phyloP scores from a whole-genome alignment of 2,888 invertebrate genomes.

The Microctonus brassicae region DNA sequence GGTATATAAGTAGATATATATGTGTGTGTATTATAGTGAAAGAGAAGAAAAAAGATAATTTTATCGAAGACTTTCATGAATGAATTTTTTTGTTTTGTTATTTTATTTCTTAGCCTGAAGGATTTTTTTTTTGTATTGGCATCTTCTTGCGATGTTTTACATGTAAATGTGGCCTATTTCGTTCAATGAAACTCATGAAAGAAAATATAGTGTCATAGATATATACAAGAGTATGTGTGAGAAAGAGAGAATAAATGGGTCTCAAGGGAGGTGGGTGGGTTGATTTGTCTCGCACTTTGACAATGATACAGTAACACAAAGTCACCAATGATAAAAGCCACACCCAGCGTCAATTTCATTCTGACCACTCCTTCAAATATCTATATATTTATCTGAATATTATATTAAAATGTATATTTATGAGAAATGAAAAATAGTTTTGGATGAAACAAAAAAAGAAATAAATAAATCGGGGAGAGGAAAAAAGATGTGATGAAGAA shows the following conservation, averaged over 20 bases:
- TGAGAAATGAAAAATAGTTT: no score
- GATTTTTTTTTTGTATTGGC: conserved; percentile 13
- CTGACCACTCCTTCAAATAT: not conserved
- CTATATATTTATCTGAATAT: no score
- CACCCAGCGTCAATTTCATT: not conserved
- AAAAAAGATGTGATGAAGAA: not conserved
- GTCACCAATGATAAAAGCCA: not conserved
- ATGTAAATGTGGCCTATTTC: conserved; percentile 54
- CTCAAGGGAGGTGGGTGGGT: not conserved
- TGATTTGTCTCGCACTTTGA: not conserved
- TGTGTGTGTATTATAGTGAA: no score
- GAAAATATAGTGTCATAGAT: conserved; percentile 57
- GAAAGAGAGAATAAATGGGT: not conserved
- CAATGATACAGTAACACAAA: not conserved
- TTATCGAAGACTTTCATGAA: not conserved
- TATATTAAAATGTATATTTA: not conserved
- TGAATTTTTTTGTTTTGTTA: not conserved
- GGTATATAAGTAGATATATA: no score
- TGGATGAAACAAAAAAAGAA: no score
- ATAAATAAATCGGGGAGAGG: not conserved
- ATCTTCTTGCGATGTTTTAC: not conserved
- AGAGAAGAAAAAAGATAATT: not conserved
- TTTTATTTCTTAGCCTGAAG: not conserved
- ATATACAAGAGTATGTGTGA: not conserved
- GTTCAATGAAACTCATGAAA: conserved; percentile 57